Conservation (phyloP, 2,113 vertebrate species). For the Poicephalus meyeri region DNA sequence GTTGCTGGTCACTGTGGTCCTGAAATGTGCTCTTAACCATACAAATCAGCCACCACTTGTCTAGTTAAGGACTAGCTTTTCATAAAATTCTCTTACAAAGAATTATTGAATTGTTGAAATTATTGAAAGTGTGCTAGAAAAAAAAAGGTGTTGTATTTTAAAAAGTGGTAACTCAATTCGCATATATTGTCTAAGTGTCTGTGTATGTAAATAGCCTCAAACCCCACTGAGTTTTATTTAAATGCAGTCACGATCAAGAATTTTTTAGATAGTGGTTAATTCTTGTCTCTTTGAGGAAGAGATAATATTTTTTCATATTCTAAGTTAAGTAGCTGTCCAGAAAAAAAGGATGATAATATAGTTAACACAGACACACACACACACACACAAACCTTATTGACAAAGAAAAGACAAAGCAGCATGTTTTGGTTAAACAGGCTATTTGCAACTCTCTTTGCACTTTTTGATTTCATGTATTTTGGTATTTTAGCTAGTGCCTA, state of each 20-base stretch:
- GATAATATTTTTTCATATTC: background rate
- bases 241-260: rapidly evolving
- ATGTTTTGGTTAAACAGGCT: background rate
- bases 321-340: background rate
- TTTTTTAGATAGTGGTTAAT: background rate
- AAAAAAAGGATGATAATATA: background rate
- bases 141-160: background rate
- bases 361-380: background rate
- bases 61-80: background rate
- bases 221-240: background rate
- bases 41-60: background rate
- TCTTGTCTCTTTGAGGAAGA: background rate
- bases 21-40: background rate
- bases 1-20: background rate
- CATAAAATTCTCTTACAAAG: background rate
- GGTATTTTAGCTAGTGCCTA: background rate
- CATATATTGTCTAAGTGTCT: background rate
- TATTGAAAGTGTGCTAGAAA: background rate
- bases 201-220: background rate
- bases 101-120: background rate
- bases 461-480: background rate
- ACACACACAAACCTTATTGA: background rate
- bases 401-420: background rate
- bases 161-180: background rate
- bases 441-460: background rate